Percentiles rank a stretch among this genome's conserved stretches.
Conservation (phyloP, 1,140 invertebrate genomes). For the Carposina sasakii region DNA sequence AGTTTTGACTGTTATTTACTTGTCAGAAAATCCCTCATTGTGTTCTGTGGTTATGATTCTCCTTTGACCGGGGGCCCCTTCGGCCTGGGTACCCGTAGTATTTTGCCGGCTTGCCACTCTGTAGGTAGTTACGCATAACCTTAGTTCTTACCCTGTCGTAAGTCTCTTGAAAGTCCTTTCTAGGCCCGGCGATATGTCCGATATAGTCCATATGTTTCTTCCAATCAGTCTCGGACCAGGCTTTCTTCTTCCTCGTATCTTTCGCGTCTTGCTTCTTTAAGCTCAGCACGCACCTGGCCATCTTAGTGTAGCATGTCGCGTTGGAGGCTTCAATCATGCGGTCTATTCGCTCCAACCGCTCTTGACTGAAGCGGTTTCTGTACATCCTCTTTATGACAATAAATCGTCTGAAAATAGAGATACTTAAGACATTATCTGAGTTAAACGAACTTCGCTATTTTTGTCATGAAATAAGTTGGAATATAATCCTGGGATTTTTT, state of each 20-base stretch:
- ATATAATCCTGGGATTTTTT: too few species aligned
- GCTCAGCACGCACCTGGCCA: conserved; percentile 53
- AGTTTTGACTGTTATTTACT: too few species aligned
- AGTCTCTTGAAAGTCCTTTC: conserved; percentile 33
- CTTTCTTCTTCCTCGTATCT: conserved; percentile 52
- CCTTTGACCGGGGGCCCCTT: too few species aligned
- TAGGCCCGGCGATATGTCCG: conserved; percentile 44
- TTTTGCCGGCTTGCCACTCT: too few species aligned
- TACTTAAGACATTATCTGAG: too few species aligned
- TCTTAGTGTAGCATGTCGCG: conserved; percentile 48
- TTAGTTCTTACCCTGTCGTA: too few species aligned
- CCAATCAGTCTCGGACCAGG: conserved; percentile 58
- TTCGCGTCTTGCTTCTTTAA: conserved; percentile 49
- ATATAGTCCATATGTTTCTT: conserved; percentile 67
- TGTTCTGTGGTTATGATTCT: too few species aligned
- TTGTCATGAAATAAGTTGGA: too few species aligned
- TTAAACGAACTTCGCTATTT: too few species aligned
- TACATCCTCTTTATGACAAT: conserved; percentile 43
- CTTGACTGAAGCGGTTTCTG: conserved; percentile 40
- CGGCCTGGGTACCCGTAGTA: too few species aligned
- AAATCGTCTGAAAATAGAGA: conserved; percentile 40
- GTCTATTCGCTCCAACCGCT: conserved; percentile 50
- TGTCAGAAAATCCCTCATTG: too few species aligned
- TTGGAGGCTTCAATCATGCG: conserved; percentile 56
- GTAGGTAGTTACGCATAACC: too few species aligned